Conservation (phyloP, 2,888 invertebrate species). For the Aspidiotus destructor region DNA sequence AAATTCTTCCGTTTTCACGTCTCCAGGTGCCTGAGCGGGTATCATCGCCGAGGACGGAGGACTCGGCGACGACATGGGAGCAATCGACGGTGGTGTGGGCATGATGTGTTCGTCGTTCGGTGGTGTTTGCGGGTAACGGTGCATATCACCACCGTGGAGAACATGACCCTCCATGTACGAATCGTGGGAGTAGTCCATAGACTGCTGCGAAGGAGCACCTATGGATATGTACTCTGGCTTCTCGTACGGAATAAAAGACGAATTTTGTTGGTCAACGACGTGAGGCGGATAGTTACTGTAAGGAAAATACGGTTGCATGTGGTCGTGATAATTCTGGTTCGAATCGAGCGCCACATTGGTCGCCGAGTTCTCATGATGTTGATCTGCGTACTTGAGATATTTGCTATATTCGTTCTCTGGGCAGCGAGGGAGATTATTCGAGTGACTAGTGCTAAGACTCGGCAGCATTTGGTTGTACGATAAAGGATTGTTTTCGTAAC, state of each 20-base stretch:
- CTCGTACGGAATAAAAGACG: conserved; percentile 17
- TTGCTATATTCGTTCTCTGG: conserved; percentile 19
- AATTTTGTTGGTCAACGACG: conserved; percentile 6
- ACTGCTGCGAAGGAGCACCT: conserved; percentile 3
- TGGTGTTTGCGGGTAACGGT: conserved; percentile 29
- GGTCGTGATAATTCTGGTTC: conserved; percentile 25
- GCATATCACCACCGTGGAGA: conserved; percentile 12
- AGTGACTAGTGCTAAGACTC: conserved; percentile 11
- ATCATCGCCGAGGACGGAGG: conserved; percentile 11
- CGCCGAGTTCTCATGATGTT: conserved; percentile 8
- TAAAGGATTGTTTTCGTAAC: conserved; percentile 18
- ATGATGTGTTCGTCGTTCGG: conserved; percentile 17
- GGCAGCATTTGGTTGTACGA: conserved; percentile 17
- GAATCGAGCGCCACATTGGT: conserved; percentile 12
- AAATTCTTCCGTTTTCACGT: conserved; percentile 63
- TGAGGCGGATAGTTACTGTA: conserved; percentile 18
- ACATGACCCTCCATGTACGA: conserved; percentile 12
- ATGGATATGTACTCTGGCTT: conserved; percentile 20
- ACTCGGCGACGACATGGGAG: conserved; percentile 9
- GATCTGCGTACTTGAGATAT: conserved; percentile 17
- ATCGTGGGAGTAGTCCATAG: conserved; percentile 2
- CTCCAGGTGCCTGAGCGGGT: neutral
- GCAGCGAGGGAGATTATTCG: conserved; percentile 15
- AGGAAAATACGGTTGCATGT: conserved; percentile 21
- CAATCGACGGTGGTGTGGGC: conserved; percentile 1